phyloP scores from a whole-genome alignment of 2,113 vertebrate species.

The Sinosuthora webbiana region DNA sequence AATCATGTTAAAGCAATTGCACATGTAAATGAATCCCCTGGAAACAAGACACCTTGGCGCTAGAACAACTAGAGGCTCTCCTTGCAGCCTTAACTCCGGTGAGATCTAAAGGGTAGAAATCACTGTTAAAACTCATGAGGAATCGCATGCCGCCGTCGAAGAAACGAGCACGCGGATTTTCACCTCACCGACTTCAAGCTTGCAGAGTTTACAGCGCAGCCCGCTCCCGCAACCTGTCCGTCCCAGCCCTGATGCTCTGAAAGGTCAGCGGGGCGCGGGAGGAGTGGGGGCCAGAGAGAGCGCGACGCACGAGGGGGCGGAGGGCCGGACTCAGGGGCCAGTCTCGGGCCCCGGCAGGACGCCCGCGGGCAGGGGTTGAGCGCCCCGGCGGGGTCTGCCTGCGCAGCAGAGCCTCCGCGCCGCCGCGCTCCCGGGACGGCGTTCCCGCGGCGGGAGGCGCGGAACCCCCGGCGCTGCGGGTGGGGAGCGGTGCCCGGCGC shows the following conservation, averaged over 20 bases:
- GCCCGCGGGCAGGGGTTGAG: not conserved
- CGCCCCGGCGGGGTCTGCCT: too few relatives aligned
- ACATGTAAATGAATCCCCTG: conserved; percentile 11
- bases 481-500: not conserved
- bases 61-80: not conserved
- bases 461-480: too few relatives aligned
- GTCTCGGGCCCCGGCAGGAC: too few relatives aligned
- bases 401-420: not conserved
- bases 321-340: too few relatives aligned
- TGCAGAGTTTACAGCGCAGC: not conserved
- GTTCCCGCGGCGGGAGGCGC: not conserved
- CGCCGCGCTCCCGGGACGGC: too few relatives aligned
- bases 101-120: not conserved
- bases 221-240: not conserved
- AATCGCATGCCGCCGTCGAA: not conserved
- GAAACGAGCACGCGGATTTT: not conserved
- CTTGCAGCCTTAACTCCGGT: not conserved
- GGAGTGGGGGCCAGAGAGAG: accelerated
- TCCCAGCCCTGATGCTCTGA: not conserved
- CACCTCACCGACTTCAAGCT: not conserved
- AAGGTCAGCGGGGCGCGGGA: not conserved
- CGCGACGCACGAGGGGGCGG: too few relatives aligned
- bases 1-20: conserved; percentile 29
- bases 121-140: not conserved
- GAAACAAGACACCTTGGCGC: not conserved